Evolutionary conservation across 2,888 invertebrate species (phyloP), one percentile per base, ranked within the genome.

Genomic region (Nowickia ferox): DNA sequence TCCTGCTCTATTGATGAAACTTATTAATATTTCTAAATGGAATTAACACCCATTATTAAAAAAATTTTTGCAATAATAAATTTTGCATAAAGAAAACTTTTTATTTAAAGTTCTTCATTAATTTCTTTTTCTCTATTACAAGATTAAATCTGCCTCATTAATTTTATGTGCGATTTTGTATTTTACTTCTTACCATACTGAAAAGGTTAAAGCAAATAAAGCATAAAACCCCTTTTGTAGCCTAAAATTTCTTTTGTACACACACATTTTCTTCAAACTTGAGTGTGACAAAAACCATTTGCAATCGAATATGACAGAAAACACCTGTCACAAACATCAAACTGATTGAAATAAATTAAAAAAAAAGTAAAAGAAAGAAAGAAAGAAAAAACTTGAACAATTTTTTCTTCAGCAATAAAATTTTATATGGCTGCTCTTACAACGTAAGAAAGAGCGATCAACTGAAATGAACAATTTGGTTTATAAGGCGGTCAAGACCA

Each of bases 291-390:
- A 78, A 53, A 51, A 69, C 30, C 30, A 78, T 63, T 71, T 71
- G 38, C 61, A 63, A 69, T 38, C 22, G 57, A 76, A 40, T 65
- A 44, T 44, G 48, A 66, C 63, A 71, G 71, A 51, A 76, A 83
- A 86, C 85, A 86, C 85, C 85, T 86, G 85, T 79, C 79, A 83
- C 71, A 59, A 61, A 75, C 75, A 79, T 74, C 65, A 72, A 81
- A 74, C 71, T 74, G 77, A 81, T 71, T 75, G 61, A 66, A 74
- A 72, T 40, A 59, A 83, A 46, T 13, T 13, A 69, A 2, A 51
- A 19, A 82, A 44, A 68, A 68, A n/a, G 13, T 38, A 51, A 15
- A 59, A 40, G 40, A n/a, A 40, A 19, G 19, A 17, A n/a, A n/a
- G n/a, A n/a, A n/a, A n/a, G n/a, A n/a, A n/a, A n/a, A 6, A 79